Conservation (phyloP, 35 echinoderm and acorn worm genomes). For the Heliocidaris erythrogramma region DNA sequence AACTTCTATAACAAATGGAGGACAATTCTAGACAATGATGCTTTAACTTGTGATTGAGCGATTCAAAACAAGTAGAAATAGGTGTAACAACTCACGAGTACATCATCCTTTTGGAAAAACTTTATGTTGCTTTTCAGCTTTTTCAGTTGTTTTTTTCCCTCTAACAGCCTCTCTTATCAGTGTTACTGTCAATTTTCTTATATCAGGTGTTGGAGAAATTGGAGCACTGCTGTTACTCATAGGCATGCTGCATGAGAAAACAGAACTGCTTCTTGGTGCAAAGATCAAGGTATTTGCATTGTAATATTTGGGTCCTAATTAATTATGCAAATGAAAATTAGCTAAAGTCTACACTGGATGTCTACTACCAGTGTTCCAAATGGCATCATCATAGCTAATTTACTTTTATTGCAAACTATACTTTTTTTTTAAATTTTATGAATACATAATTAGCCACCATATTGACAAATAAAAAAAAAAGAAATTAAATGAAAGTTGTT, state of each 20-base stretch:
- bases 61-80: too few relatives aligned
- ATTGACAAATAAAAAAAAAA: not conserved
- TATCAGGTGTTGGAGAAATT: conserved; percentile 31
- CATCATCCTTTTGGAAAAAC: too few relatives aligned
- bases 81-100: too few relatives aligned
- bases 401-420: not conserved
- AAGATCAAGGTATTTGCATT: conserved; percentile 12
- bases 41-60: too few relatives aligned
- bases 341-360: not conserved
- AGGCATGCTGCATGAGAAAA: not conserved
- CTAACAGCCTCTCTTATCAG: not conserved
- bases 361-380: conserved; percentile 6
- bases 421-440: too few relatives aligned
- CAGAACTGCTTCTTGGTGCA: not conserved
- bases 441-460: too few relatives aligned
- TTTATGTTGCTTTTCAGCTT: too few relatives aligned
- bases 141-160: too few relatives aligned
- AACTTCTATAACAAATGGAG: too few relatives aligned
- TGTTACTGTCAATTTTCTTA: not conserved
- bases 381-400: not conserved
- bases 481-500: not conserved
- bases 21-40: too few relatives aligned
- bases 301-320: not conserved
- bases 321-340: conserved; percentile 16
- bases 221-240: not conserved